A percentile compares a stretch with the other conserved stretches of the same genome.
phyloP scores from a whole-genome alignment of 1,140 invertebrate genomes.

The Caenorhabditis remanei region DNA sequence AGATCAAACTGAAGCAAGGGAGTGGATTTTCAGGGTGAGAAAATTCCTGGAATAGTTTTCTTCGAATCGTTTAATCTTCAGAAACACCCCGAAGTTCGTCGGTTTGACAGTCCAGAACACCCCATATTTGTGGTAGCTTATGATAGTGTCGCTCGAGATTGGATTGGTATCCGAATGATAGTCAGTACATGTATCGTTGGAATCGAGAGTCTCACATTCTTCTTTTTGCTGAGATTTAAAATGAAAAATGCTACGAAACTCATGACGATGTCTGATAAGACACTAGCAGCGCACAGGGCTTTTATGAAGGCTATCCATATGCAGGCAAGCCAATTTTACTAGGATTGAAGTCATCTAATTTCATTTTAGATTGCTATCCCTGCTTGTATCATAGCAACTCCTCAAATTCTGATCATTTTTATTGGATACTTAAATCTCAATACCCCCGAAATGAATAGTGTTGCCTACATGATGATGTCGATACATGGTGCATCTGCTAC shows the following conservation, averaged over 20 bases:
- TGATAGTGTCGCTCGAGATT: background rate
- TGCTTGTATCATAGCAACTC: background rate
- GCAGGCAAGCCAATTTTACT: background rate
- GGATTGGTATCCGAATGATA: background rate
- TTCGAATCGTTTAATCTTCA: background rate
- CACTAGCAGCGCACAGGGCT: background rate
- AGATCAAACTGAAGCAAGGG: background rate
- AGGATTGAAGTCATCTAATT: background rate
- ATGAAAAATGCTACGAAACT: conserved; percentile 6
- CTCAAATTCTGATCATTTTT: background rate
- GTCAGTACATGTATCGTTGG: background rate
- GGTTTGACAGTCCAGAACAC: background rate
- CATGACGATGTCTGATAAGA: background rate
- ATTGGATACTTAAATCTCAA: background rate
- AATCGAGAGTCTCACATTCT: background rate
- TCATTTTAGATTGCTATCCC: background rate
- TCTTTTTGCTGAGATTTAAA: background rate
- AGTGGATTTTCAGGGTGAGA: background rate
- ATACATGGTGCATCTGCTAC: conserved; percentile 9
- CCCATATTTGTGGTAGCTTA: background rate
- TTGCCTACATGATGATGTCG: background rate
- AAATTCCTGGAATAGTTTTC: no score
- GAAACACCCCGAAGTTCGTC: background rate
- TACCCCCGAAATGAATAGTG: background rate
- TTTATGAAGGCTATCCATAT: conserved; percentile 17